Conservation (phyloP, 92 coral and sea anemone genomes). For the Chrysogorgia sp. region DNA sequence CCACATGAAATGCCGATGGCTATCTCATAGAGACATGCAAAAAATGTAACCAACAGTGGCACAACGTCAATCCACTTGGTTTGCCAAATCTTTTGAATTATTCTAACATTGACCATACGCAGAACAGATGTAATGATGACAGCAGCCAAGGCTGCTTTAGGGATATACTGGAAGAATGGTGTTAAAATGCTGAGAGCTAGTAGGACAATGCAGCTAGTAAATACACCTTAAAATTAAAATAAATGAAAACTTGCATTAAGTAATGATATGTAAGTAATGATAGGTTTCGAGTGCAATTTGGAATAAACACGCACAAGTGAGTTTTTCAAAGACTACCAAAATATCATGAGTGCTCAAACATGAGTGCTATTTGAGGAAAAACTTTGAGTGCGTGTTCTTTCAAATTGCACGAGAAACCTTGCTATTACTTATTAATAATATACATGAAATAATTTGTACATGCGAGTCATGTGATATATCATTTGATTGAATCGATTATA, state of each 20-base stretch:
- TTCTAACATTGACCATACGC: conserved; percentile 36
- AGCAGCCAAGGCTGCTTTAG: conserved; percentile 32
- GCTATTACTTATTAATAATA: too few relatives aligned
- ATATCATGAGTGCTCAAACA: too few relatives aligned
- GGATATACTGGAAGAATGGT: conserved; percentile 42
- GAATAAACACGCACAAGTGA: too few relatives aligned
- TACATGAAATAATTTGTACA: too few relatives aligned
- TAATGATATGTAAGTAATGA: too few relatives aligned
- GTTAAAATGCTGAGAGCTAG: conserved; percentile 41
- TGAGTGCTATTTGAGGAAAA: too few relatives aligned
- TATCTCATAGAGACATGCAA: conserved; percentile 38
- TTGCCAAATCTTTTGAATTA: conserved; percentile 28
- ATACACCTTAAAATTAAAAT: conserved; percentile 32
- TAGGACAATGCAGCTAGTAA: conserved; percentile 35
- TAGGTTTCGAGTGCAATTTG: too few relatives aligned
- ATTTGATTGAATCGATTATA: not conserved
- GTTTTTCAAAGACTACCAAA: too few relatives aligned
- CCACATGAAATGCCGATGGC: conserved; percentile 41
- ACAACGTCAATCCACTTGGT: conserved; percentile 25
- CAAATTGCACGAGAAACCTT: too few relatives aligned
- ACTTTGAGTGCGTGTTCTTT: too few relatives aligned
- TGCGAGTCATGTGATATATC: too few relatives aligned
- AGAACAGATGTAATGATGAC: conserved; percentile 30
- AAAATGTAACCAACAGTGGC: conserved; percentile 23
- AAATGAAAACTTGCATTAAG: not conserved